These are phyloP conservation scores for Misgurnus mizolepis DNA, from an alignment of 2,113 vertebrate species.

Conservation along the genomic window DNA sequence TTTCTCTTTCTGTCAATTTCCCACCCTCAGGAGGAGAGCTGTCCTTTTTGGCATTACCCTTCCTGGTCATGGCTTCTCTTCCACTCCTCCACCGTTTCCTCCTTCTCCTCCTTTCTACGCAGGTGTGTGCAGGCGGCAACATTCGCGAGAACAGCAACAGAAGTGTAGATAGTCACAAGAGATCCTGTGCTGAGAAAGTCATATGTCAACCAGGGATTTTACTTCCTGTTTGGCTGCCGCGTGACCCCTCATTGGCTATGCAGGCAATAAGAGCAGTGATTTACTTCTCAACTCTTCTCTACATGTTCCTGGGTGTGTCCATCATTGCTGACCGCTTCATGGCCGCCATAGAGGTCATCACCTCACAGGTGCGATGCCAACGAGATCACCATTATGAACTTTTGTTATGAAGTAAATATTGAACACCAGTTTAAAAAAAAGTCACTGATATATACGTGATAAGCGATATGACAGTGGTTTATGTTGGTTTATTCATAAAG, in stretches of 20 bases:
- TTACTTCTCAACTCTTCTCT: slow-evolving; percentile 91
- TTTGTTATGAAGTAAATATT: no score
- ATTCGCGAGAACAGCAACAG: slow-evolving; percentile 38
- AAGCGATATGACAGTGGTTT: neutral
- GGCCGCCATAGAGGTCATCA: slow-evolving; percentile 96
- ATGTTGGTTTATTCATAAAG: no score
- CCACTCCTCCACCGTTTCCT: slow-evolving; percentile 42
- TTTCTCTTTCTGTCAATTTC: slow-evolving; percentile 14
- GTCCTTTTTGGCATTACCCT: slow-evolving; percentile 21
- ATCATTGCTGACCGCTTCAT: slow-evolving; percentile 97
- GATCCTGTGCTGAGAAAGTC: slow-evolving; percentile 68
- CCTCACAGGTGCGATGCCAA: slow-evolving; percentile 80
- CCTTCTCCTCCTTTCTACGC: slow-evolving; percentile 52
- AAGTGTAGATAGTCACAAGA: slow-evolving; percentile 40
- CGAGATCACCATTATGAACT: no score
- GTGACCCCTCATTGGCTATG: slow-evolving; percentile 81
- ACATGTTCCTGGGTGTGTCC: slow-evolving; percentile 93
- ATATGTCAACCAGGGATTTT: slow-evolving; percentile 82
- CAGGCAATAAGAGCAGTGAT: slow-evolving; percentile 83
- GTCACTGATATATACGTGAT: no score
- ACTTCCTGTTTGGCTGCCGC: slow-evolving; percentile 88
- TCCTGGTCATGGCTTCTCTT: slow-evolving; percentile 41
- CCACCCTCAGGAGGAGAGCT: slow-evolving; percentile 47
- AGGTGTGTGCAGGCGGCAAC: neutral
- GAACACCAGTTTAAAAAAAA: no score